Conservation (phyloP, 2,888 invertebrate genomes). For the Tyria jacobaeae region DNA sequence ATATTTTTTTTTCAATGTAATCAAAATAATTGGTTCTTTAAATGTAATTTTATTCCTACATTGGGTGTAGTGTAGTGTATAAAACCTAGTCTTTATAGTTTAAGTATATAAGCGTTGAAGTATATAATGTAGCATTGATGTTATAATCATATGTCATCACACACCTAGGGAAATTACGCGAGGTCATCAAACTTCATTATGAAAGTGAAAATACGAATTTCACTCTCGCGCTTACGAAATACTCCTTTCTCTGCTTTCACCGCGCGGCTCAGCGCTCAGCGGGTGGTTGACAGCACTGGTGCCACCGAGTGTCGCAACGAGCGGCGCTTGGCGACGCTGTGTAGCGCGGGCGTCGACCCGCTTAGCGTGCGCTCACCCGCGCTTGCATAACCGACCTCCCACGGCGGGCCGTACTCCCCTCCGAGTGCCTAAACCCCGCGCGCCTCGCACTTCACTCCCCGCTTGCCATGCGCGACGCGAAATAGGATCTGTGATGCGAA, state of each 20-base stretch:
- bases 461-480: slow-evolving; percentile 57
- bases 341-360: slow-evolving; percentile 88
- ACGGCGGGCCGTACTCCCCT: slow-evolving; percentile 59
- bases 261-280: slow-evolving; percentile 41
- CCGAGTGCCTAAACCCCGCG: slow-evolving; percentile 35
- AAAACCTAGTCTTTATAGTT: not conserved
- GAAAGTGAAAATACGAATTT: slow-evolving; percentile 86
- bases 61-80: not conserved
- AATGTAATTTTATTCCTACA: too few relatives aligned
- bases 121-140: slow-evolving; percentile 12
- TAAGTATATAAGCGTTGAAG: not conserved
- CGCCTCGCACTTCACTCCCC: slow-evolving; percentile 32
- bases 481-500: slow-evolving; percentile 75
- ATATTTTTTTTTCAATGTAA: too few relatives aligned
- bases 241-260: slow-evolving; percentile 86
- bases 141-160: slow-evolving; percentile 25
- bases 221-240: slow-evolving; percentile 86
- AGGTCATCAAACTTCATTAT: slow-evolving; percentile 75
- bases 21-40: too few relatives aligned
- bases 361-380: slow-evolving; percentile 89
- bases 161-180: slow-evolving; percentile 47
- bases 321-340: slow-evolving; percentile 64
- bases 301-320: slow-evolving; percentile 73
- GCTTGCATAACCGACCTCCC: slow-evolving; percentile 84
- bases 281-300: slow-evolving; percentile 47